phyloP scores from a whole-genome alignment of 2,113 vertebrate species.

The Salvelinus alpinus region DNA sequence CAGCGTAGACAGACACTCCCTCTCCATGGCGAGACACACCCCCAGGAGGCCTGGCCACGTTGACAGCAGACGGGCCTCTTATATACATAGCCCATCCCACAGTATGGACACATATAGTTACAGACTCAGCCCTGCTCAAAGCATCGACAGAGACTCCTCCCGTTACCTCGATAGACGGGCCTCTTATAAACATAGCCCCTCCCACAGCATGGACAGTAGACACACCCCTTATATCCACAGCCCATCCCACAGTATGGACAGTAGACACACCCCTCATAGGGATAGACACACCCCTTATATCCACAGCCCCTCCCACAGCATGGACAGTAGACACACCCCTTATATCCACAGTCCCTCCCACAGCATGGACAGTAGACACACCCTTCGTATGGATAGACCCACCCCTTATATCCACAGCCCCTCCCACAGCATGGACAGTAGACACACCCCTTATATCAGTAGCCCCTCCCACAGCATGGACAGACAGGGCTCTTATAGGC shows the following conservation, averaged over 20 bases:
- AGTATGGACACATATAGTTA: neutral
- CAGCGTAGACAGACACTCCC: constrained; percentile 50
- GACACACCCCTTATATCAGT: neutral
- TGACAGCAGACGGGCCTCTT: too few relatives aligned
- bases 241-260: neutral
- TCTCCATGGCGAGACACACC: constrained; percentile 2
- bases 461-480: neutral
- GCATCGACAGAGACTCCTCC: too few relatives aligned
- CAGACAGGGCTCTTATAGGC: neutral
- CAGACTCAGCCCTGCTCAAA: neutral
- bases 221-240: neutral
- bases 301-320: neutral
- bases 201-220: neutral
- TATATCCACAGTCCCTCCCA: too few relatives aligned
- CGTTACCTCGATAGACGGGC: too few relatives aligned
- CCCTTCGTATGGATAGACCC: too few relatives aligned
- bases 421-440: too few relatives aligned
- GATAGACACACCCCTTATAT: neutral
- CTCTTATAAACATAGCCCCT: neutral
- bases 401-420: too few relatives aligned
- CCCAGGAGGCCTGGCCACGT: neutral
- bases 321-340: neutral
- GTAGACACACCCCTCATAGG: too few relatives aligned
- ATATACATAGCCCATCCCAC: neutral
- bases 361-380: too few relatives aligned